Conservation (phyloP, 2,113 vertebrate genomes). For the Cathartes aura region DNA sequence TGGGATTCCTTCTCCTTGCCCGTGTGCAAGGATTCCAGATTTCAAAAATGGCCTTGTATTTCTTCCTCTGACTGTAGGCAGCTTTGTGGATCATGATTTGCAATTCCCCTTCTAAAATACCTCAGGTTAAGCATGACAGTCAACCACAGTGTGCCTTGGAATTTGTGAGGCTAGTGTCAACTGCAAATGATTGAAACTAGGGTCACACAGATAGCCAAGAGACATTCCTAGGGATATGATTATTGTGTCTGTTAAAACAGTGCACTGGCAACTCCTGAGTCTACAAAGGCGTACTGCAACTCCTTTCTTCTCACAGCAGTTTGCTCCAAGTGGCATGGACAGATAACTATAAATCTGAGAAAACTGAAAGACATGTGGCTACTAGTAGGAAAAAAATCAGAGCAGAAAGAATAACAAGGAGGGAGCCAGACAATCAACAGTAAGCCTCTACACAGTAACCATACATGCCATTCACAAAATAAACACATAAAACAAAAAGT, state of each 20-base stretch:
- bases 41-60: not conserved
- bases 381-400: not conserved
- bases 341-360: not conserved
- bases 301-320: not conserved
- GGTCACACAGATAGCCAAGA: not conserved
- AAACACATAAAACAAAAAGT: not conserved
- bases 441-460: not conserved
- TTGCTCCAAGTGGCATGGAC: not conserved
- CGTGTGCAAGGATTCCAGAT: not conserved
- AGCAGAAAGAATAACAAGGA: not conserved
- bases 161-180: not conserved
- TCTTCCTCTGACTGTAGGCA: not conserved
- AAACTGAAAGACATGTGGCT: not conserved
- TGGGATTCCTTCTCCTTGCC: not conserved
- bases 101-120: not conserved
- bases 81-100: not conserved
- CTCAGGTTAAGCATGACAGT: not conserved
- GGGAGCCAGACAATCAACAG: not conserved
- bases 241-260: not conserved
- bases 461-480: not conserved
- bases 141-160: not conserved
- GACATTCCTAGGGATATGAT: not conserved
- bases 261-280: not conserved
- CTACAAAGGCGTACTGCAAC: not conserved
- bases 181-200: not conserved